These are phyloP conservation scores for Chaetorhynchus papuensis DNA, from an alignment of 2,113 vertebrate genomes.

Conservation along the genomic window DNA sequence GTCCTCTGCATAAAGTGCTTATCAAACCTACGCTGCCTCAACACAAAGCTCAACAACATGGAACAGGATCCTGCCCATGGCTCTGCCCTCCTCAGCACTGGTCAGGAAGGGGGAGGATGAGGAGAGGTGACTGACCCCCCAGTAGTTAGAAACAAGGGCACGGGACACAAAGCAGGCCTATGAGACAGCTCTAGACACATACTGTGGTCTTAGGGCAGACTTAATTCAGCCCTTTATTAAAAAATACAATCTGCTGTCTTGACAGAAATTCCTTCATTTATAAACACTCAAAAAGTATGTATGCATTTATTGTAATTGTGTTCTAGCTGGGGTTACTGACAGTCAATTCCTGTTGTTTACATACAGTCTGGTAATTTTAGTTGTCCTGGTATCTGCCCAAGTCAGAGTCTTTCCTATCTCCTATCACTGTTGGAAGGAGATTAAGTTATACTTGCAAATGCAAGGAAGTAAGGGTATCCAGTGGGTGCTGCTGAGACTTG, in stretches of 20 bases:
- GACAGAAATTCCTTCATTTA: neutral
- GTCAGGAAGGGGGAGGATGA: neutral
- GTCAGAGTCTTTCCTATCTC: conserved; percentile 40
- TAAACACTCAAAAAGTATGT: neutral
- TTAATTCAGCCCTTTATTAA: neutral
- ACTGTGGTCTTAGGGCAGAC: neutral
- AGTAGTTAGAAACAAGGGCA: neutral
- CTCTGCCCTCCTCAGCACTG: neutral
- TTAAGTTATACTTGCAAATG: conserved; percentile 55
- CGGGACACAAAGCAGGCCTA: neutral
- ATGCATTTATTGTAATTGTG: neutral
- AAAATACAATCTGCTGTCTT: neutral
- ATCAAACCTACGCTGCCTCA: neutral
- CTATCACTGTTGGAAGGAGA: conserved; percentile 27
- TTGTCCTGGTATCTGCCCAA: conserved; percentile 42
- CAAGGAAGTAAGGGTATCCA: conserved; percentile 54
- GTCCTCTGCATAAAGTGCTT: neutral
- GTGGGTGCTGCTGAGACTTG: conserved; percentile 52
- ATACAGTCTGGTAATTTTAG: conserved; percentile 54
- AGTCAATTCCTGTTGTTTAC: conserved; percentile 26
- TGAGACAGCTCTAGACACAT: neutral
- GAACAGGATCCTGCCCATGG: neutral
- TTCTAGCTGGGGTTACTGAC: neutral
- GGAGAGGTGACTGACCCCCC: neutral
- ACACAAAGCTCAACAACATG: neutral